phyloP scores from a whole-genome alignment of 2,797 vertebrate genomes.

The Echeneis naucrates region DNA sequence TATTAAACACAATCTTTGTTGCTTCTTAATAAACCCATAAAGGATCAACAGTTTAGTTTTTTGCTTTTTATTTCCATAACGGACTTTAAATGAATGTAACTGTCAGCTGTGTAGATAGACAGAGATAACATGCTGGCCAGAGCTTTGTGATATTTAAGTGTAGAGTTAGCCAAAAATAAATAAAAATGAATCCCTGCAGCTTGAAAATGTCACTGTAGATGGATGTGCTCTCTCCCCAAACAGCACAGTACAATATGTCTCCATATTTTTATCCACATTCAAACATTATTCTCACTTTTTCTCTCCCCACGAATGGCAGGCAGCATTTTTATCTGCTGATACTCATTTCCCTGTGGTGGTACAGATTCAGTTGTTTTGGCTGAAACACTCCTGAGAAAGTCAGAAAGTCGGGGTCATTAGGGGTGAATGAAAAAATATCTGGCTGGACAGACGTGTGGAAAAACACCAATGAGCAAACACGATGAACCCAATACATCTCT shows the following conservation, averaged over 20 bases:
- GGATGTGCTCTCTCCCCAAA: not conserved
- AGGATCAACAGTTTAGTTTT: too few relatives aligned
- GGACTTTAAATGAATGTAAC: not conserved
- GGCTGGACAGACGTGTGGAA: conserved; percentile 13
- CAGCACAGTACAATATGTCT: not conserved
- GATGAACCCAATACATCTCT: conserved; percentile 30
- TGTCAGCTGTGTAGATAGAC: too few relatives aligned
- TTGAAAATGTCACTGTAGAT: not conserved
- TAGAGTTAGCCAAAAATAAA: not conserved
- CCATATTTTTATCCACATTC: conserved; percentile 2
- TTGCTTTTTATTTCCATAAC: not conserved
- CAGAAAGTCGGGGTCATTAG: conserved; percentile 23
- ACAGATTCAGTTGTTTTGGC: conserved; percentile 20
- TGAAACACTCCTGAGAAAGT: conserved; percentile 5
- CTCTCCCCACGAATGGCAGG: conserved; percentile 8
- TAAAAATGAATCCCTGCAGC: not conserved
- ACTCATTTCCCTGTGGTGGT: conserved; percentile 12
- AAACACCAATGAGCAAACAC: conserved; percentile 37
- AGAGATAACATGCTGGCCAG: not conserved
- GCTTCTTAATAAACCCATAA: too few relatives aligned
- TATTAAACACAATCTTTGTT: too few relatives aligned
- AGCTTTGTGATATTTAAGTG: not conserved
- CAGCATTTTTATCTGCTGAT: conserved; percentile 10
- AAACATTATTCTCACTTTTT: conserved; percentile 7
- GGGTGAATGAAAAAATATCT: conserved; percentile 33